Conservation (phyloP, 2,888 invertebrate species). For the Mantis religiosa region DNA sequence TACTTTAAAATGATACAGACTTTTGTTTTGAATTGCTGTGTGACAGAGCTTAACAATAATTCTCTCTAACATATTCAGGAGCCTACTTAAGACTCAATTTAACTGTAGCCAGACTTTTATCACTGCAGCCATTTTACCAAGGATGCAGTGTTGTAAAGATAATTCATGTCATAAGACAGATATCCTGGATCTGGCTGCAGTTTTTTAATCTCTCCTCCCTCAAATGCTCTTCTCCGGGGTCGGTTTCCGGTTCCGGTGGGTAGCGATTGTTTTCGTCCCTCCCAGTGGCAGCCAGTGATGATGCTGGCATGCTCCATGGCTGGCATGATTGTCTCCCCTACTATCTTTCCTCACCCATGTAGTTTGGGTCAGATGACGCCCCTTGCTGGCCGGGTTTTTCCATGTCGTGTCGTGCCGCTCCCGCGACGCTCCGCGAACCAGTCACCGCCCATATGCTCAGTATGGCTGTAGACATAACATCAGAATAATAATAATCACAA, state of each 20-base stretch:
- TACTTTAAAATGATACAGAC: not conserved
- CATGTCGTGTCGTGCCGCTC: constrained; percentile 23
- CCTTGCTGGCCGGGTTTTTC: constrained; percentile 13
- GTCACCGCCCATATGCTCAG: constrained; percentile 31
- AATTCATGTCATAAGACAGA: not conserved
- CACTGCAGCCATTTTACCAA: not conserved
- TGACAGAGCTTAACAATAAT: not conserved
- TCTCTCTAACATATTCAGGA: constrained; percentile 3
- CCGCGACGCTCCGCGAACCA: constrained; percentile 28
- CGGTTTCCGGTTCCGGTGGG: constrained; percentile 26
- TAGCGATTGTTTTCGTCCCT: constrained; percentile 17
- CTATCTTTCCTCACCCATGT: not conserved
- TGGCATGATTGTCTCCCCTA: constrained; percentile 2
- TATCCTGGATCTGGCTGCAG: not conserved
- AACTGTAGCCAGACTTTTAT: constrained; percentile 7
- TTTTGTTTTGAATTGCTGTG: not conserved
- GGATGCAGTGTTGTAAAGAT: not conserved
- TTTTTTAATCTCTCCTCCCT: not conserved
- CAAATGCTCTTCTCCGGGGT: constrained; percentile 16
- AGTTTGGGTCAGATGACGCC: constrained; percentile 14
- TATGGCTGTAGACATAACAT: constrained; percentile 24
- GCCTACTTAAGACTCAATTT: not conserved
- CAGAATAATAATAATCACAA: no score
- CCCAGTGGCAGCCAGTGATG: not conserved
- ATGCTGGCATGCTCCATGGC: not conserved